A percentile compares a stretch with the other conserved stretches of the same genome.
These are phyloP conservation scores for Puntigrus tetrazona DNA, from an alignment of 2,113 vertebrate genomes.

Conservation along the genomic window DNA sequence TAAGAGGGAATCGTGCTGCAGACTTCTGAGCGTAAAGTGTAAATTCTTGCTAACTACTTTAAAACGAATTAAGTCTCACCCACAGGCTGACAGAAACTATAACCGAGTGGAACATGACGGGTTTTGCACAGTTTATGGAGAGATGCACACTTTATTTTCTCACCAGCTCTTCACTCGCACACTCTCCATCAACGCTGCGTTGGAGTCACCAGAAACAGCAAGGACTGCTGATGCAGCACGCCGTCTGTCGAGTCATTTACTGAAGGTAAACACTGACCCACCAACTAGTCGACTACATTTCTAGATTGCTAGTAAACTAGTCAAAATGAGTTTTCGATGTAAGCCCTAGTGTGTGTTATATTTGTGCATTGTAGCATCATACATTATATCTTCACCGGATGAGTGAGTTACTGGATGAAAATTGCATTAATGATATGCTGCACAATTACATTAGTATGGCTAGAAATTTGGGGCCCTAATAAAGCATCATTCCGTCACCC, in stretches of 20 bases:
- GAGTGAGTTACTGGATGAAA: not conserved
- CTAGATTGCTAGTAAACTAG: not conserved
- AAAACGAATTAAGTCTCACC: not conserved
- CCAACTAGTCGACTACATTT: not conserved
- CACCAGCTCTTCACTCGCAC: not conserved
- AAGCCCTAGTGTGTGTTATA: not conserved
- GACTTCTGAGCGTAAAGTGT: not conserved
- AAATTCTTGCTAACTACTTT: not conserved
- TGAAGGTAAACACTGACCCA: not conserved
- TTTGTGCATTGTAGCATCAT: not conserved
- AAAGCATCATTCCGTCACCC: not conserved
- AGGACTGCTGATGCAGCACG: not conserved
- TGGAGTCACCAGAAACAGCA: not conserved
- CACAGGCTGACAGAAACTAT: not conserved
- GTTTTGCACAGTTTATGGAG: not conserved
- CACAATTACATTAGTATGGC: conserved; percentile 7
- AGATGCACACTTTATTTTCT: not conserved
- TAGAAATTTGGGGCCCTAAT: conserved; percentile 16
- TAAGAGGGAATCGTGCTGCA: not conserved
- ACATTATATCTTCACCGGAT: not conserved
- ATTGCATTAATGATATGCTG: conserved; percentile 1
- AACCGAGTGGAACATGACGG: not conserved
- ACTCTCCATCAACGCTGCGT: not conserved
- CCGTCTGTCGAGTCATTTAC: not conserved
- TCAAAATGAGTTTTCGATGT: not conserved